A percentile compares a stretch with the other conserved stretches of the same genome.
Conservation (phyloP, 2,113 vertebrate species). For the Progne subis region DNA sequence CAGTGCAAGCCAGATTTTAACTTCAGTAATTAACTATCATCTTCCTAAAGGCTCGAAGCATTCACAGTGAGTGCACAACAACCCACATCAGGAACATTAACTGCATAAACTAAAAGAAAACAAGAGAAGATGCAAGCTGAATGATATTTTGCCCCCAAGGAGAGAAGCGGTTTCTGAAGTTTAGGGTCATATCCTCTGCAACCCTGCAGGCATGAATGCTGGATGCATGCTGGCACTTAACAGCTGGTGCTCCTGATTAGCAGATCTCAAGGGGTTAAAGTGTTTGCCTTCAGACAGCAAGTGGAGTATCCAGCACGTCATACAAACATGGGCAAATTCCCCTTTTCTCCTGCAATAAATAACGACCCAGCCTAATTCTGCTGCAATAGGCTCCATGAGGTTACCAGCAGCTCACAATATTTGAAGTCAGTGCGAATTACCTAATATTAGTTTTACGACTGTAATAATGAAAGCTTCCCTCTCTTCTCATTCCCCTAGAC, state of each 20-base stretch:
- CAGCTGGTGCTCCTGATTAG: conserved; percentile 57
- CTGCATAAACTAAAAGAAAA: conserved; percentile 21
- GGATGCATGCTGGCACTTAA: neutral
- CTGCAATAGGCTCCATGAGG: neutral
- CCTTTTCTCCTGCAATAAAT: neutral
- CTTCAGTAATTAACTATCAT: conserved; percentile 34
- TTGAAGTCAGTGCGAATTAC: neutral
- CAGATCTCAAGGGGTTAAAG: conserved; percentile 59
- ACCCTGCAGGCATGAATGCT: neutral
- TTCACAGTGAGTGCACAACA: conserved; percentile 3
- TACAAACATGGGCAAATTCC: neutral
- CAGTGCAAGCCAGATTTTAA: conserved; percentile 20
- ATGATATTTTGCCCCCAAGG: conserved; percentile 33
- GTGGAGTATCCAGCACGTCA: neutral
- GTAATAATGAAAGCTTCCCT: neutral
- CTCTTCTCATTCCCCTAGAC: neutral
- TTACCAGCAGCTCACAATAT: neutral
- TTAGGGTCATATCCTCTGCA: conserved; percentile 33
- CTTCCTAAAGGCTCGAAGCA: conserved; percentile 26
- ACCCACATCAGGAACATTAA: conserved; percentile 10
- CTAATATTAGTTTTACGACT: neutral
- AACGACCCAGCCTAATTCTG: neutral
- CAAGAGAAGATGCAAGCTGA: conserved; percentile 6
- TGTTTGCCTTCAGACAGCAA: conserved; percentile 8
- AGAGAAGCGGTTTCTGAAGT: conserved; percentile 14